Base-by-base conservation (phyloP, 2,888 invertebrate genomes). In the Ferrisia virgata region DNA sequence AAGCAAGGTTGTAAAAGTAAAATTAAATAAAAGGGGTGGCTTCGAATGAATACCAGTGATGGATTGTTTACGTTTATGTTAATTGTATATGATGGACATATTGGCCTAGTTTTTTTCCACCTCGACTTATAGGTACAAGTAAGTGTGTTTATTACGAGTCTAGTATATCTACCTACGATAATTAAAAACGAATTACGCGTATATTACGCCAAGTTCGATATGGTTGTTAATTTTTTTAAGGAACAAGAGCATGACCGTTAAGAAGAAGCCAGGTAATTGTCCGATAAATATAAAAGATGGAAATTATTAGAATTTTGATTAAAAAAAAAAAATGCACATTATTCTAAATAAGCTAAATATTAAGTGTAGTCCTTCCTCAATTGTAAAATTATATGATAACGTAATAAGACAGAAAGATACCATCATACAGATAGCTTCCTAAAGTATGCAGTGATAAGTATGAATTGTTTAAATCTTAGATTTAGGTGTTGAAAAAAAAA, bases 211-310 rank as follows among this genome's bases (percentile, higher is more conserved):
- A 76, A 76, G 36, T 36, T 76, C 36, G 25, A 69, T 69, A 33
- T 69, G 69, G 69, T 69, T n/a, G 36, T 76, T 76, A 76, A 76
- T 76, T 28, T 76, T 1, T 8, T 76, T 9, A 76, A n/a, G 18
- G 72, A 76, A 76, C 15, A 76, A 36, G 72, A 76, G 72, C 72
- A 76, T 76, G 72, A 76, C 72, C 72, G 22, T 4, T n/a, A 76
- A 36, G 72, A 76, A 36, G 72, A 76, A 36, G 28, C 4, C 18
- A 36, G 72, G 33, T 76, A 76, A 76, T 76, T 76, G 72, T 36
- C 18, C 72, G 36, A 36, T 76, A 36, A 76, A 76, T 76, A n/a
- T n/a, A 22, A 18, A 28, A 64, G 64, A 28, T 64, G 28, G 15
- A 28, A 64, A 64, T 64, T 64, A 28, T 64, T 3, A 5, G 28